Evolutionary conservation across 53 echinoderm and acorn worm species (phyloP), one percentile per base, ranked within the genome.

Genomic region (Holothuria scabra): DNA sequence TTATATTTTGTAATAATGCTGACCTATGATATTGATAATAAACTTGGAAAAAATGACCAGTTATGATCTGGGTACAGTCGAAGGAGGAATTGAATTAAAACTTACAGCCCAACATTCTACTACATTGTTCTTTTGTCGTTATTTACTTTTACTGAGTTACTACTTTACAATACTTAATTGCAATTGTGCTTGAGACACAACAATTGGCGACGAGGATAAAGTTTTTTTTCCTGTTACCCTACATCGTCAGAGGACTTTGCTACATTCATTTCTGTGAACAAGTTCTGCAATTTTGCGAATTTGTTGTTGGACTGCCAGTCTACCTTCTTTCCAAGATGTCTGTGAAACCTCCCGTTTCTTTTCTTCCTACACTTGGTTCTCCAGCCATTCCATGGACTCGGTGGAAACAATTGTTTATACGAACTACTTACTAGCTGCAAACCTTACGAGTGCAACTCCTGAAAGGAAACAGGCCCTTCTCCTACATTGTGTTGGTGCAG

Each of bases 381-480:
- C 68, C 68, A 24, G 3, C 68, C 34, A 68, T 33, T 5, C 24
- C 29, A 68, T 68, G 68, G 68, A 28, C 33, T 20, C 19, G 9
- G 28, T 68, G 68, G 68, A 68, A 32, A 68, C 28, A 29, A 20
- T 19, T 79, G n/a, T n/a, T 79, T 59, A n/a, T n/a, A 35, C 29
- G 4, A 80, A 80, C 59, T 80, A 80, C 41, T 61, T 80, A 18
- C 62, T 80, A 28, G 81, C 81, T 31, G 31, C 62, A 1, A n/a
- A 80, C 30, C 31, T 61, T 32, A 21, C 81, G 10, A 33, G 59
- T 28, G 62, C 22, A 31, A 19, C 81, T 60, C 76, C 57, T n/a
- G 60, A 10, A 79, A 60, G 81, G 37, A 80, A 34, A 20, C 32
- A 61, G n/a, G 81, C 81, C 6, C 34, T 80, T 21, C 81, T 80